Evolutionary conservation across 2,888 invertebrate species (phyloP), one percentile per base, ranked within the genome.

Genomic region (Rhagium mordax): DNA sequence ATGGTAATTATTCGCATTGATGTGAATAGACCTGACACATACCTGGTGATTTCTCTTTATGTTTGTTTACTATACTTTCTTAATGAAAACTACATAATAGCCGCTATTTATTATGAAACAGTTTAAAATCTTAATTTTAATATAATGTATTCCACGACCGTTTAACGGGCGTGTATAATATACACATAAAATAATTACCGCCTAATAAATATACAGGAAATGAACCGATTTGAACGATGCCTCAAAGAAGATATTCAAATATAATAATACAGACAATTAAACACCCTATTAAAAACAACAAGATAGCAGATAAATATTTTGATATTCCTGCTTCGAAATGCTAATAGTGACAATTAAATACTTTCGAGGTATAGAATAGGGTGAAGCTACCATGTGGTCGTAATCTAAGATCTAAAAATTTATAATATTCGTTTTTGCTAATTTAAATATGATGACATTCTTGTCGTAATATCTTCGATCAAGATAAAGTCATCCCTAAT

Each of bases 401-500:
- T 62, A 75, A 74, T 73, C 76, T 71, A 29, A 69, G 57, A 74
- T 77, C 75, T 71, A 57, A 72, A 78, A 77, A 81, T 79, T 77
- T 79, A 78, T 81, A 81, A 81, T 80, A 81, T 73, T 79, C 79
- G 73, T 76, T 78, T 80, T 78, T 74, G 81, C 82, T 82, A 83
- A 83, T 84, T 84, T 84, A 82, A 84, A 84, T 84, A 84, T 80
- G 83, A 84, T 82, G 83, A 83, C 83, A 83, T 82, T 77, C 74
- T 77, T 76, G 77, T 75, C 78, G 77, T 80, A 78, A 77, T 78
- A 81, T 81, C 80, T 80, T 64, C 73, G 78, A 81, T 80, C 79
- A 78, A 80, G 83, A 83, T 83, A 82, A 78, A 74, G 64, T 65
- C 57, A n/a, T 62, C 76, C 77, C 81, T 84, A 84, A 84, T 84